phyloP scores from a whole-genome alignment of 2,113 vertebrate species.

The Onychostoma macrolepis region DNA sequence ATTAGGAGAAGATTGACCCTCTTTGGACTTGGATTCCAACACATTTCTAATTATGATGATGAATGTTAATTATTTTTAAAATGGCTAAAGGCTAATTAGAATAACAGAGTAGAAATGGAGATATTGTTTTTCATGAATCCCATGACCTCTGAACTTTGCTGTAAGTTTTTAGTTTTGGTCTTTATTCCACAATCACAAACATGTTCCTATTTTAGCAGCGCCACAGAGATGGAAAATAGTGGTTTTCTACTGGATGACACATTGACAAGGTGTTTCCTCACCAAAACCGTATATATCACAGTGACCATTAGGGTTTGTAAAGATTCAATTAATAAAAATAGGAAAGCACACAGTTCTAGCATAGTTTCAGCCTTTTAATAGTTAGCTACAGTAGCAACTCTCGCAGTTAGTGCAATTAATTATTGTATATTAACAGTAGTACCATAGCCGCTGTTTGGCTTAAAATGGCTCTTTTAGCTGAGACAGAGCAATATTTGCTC shows the following conservation, averaged over 20 bases:
- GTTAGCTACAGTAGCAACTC: background rate
- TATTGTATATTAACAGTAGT: background rate
- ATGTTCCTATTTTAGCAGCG: background rate
- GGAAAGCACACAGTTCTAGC: background rate
- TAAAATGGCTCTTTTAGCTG: background rate
- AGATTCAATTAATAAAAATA: background rate
- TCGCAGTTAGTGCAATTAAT: background rate
- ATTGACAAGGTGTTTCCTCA: background rate
- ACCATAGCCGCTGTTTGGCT: background rate
- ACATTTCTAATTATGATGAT: slow-evolving; percentile 54
- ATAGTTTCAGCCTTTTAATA: background rate
- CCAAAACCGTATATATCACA: background rate
- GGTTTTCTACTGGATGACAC: background rate
- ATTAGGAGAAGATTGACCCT: slow-evolving; percentile 48
- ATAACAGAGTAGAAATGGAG: background rate
- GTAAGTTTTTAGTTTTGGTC: background rate
- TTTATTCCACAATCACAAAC: background rate
- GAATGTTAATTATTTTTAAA: slow-evolving; percentile 52
- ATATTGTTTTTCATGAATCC: background rate
- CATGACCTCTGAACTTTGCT: background rate
- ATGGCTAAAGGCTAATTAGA: slow-evolving; percentile 48
- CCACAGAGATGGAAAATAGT: background rate
- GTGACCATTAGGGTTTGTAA: background rate
- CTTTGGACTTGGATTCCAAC: slow-evolving; percentile 33
- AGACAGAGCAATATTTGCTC: background rate